Base-by-base conservation (phyloP, 2,888 invertebrate species). In the Dichetophora obliterata region DNA sequence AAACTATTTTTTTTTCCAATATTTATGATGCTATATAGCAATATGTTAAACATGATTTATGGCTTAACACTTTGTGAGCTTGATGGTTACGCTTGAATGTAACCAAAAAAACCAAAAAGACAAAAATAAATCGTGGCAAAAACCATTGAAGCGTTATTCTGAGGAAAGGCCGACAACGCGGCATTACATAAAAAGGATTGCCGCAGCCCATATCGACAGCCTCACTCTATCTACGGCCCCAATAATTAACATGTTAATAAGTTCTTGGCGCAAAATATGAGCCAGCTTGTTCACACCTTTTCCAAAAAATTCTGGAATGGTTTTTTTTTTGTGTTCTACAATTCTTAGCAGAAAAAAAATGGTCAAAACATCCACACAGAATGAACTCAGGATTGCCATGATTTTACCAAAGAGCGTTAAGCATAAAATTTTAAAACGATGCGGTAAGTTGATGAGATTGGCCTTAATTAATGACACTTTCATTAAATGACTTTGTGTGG, bases 191-290 rank as follows among this genome's bases (percentile, higher is more conserved):
- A 19, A 69, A 69, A 52, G 31, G 52, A 19, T 52, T 52, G 69
- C 69, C 16, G 5, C 68, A 27, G 48, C 50, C 50, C 27, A 59
- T 59, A 19, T 59, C 16, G 59, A 27, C 14, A 59, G 8, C 9
- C 37, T 27, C 11, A 57, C 19, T 27, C 14, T 50, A 8, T 27
- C 14, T 50, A 8, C 27, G 71, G 19, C 73, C 75, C 73, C 74
- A 78, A 76, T 80, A 80, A 79, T 81, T 80, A 80, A 80, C 80
- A 80, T 81, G 79, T 78, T 80, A 80, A 81, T 81, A 75, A 79
- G 31, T 75, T 75, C 71, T 69, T 48, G 50, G 52, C 48, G 34
- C 52, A 27, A 71, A 34, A 71, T 71, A 34, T 71, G 11, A 22
- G 71, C 31, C 22, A 22, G 37, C 71, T 48, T 73, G 73, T 73